These are phyloP conservation scores for Ichneumoninae sp. DNA, from an alignment of 2,888 invertebrate species.

Conservation along the genomic window DNA sequence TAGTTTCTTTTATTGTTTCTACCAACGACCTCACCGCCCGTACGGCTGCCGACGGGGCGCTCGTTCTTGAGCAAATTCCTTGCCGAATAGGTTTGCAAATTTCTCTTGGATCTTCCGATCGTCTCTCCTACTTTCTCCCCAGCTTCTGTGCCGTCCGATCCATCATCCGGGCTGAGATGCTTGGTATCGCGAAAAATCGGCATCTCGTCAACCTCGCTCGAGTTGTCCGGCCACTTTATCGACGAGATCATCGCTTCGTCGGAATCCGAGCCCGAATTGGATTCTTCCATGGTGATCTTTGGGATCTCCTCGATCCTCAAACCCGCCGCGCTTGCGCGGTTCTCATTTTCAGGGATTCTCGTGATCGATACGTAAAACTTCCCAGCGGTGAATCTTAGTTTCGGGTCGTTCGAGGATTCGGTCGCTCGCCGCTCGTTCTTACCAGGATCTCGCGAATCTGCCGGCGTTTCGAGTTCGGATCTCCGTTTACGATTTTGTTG, in stretches of 20 bases:
- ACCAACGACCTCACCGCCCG: background rate
- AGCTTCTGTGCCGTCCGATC: background rate
- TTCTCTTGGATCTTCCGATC: constrained; percentile 20
- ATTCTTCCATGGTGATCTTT: background rate
- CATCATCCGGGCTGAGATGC: background rate
- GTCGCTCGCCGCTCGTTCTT: background rate
- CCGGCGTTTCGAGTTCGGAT: constrained; percentile 3
- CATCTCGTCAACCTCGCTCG: constrained; percentile 8
- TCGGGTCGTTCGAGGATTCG: background rate
- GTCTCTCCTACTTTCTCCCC: background rate
- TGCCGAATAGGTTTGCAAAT: constrained; percentile 1
- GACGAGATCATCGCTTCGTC: background rate
- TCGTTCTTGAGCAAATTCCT: constrained; percentile 18
- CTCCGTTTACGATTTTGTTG: constrained; percentile 9
- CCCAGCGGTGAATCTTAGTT: background rate
- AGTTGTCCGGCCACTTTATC: background rate
- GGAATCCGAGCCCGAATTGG: background rate
- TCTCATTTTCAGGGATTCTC: background rate
- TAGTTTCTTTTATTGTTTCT: constrained; percentile 33
- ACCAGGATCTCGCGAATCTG: background rate
- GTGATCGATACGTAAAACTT: constrained; percentile 12
- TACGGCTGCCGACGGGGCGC: background rate
- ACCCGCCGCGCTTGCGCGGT: background rate
- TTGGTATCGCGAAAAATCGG: constrained; percentile 8
- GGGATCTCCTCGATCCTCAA: constrained; percentile 3